phyloP scores from a whole-genome alignment of 1,140 invertebrate genomes.

The Centruroides sculpturatus region DNA sequence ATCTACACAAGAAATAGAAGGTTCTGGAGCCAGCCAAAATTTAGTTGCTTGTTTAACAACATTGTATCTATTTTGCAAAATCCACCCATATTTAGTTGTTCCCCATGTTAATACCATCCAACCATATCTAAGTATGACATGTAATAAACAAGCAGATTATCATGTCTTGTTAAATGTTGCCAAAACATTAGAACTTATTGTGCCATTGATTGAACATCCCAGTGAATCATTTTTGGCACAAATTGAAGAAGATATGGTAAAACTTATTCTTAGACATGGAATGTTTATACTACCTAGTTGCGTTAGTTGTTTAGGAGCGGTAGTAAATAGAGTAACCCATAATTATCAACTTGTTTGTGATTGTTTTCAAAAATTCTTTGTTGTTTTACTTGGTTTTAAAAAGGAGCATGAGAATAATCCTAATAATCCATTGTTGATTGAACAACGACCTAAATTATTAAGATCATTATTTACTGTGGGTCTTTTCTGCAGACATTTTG shows the following conservation, averaged over 20 bases:
- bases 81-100: conserved; percentile 81
- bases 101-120: conserved; percentile 89
- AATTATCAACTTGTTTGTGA: conserved; percentile 90
- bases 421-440: conserved; percentile 33
- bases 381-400: conserved; percentile 28
- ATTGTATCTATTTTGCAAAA: conserved; percentile 89
- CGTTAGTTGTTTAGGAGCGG: conserved; percentile 82
- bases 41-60: conserved; percentile 86
- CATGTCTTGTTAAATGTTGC: conserved; percentile 71
- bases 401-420: conserved; percentile 42
- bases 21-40: conserved; percentile 50
- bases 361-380: conserved; percentile 50
- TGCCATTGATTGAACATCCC: conserved; percentile 95
- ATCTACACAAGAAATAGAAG: conserved; percentile 30
- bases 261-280: conserved; percentile 78
- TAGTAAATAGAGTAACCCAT: conserved; percentile 89
- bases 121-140: conserved; percentile 89
- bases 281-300: conserved; percentile 42
- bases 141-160: conserved; percentile 63
- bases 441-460: conserved; percentile 54
- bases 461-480: conserved; percentile 89
- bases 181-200: conserved; percentile 81
- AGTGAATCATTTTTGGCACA: conserved; percentile 89
- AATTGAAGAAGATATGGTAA: conserved; percentile 90
- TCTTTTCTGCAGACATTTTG: conserved; percentile 85